Evolutionary conservation across 2,888 invertebrate species (phyloP).

Genomic region (Pinctada fucata): DNA sequence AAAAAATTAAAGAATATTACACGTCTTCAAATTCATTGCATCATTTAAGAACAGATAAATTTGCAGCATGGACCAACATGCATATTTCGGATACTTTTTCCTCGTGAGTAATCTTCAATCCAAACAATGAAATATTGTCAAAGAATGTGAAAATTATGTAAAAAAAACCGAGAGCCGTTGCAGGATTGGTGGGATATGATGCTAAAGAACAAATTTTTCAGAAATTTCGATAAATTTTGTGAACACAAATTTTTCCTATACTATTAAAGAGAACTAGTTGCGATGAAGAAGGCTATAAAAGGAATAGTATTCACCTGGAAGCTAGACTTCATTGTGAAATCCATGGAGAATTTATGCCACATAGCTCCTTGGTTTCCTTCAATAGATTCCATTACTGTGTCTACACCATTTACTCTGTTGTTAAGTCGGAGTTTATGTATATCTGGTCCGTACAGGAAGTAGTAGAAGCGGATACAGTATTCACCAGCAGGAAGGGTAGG

Average conservation of each 20-base stretch:
- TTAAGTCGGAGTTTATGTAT: conserved; percentile 35
- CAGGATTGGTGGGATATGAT: not conserved
- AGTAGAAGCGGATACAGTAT: conserved; percentile 47
- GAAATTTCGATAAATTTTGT: not conserved
- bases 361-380: conserved; percentile 34
- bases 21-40: too few relatives aligned
- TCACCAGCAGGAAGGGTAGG: conserved; percentile 43
- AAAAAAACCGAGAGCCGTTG: not conserved
- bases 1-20: not conserved
- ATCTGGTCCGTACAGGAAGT: conserved; percentile 47
- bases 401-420: conserved; percentile 28
- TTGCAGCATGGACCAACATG: too few relatives aligned
- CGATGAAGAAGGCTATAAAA: too few relatives aligned
- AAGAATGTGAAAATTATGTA: too few relatives aligned
- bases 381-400: conserved; percentile 29
- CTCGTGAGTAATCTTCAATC: too few relatives aligned
- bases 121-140: too few relatives aligned
- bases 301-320: conserved; percentile 27
- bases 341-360: conserved; percentile 31
- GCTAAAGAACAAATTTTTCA: not conserved
- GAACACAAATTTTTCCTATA: not conserved
- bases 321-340: conserved; percentile 22
- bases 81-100: too few relatives aligned
- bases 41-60: too few relatives aligned
- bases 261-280: not conserved